Conservation (phyloP, 2,113 vertebrate genomes). For the Arizona elegans region DNA sequence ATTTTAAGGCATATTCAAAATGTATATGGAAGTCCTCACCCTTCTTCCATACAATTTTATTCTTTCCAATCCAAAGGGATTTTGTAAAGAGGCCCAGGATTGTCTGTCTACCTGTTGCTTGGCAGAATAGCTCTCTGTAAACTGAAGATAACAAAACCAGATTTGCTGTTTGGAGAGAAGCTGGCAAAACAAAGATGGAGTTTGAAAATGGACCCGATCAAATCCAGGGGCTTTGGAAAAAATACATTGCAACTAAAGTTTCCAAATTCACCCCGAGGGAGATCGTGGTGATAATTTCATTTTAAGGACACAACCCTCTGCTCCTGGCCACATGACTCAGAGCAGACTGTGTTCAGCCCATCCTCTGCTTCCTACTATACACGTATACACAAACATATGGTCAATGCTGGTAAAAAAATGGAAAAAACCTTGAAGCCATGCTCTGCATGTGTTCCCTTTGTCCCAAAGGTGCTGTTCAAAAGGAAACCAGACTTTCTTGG, state of each 20-base stretch:
- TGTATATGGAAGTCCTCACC: not conserved
- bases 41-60: not conserved
- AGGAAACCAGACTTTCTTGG: not conserved
- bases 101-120: not conserved
- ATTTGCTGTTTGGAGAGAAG: not conserved
- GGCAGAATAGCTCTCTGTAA: not conserved
- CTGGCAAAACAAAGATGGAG: not conserved
- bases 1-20: not conserved
- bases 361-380: not conserved
- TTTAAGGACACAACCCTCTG: not conserved
- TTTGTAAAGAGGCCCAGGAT: not conserved
- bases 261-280: not conserved
- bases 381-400: not conserved
- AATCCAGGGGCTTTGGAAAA: not conserved
- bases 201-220: not conserved
- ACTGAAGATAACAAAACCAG: not conserved
- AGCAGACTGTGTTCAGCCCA: not conserved
- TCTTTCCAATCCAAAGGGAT: not conserved
- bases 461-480: not conserved
- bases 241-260: not conserved
- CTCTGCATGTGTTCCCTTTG: not conserved
- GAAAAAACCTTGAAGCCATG: not conserved
- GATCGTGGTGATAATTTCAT: not conserved
- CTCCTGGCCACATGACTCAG: not conserved
- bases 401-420: not conserved